phyloP scores from a whole-genome alignment of 2,888 invertebrate genomes.

The Plagodis dolabraria region DNA sequence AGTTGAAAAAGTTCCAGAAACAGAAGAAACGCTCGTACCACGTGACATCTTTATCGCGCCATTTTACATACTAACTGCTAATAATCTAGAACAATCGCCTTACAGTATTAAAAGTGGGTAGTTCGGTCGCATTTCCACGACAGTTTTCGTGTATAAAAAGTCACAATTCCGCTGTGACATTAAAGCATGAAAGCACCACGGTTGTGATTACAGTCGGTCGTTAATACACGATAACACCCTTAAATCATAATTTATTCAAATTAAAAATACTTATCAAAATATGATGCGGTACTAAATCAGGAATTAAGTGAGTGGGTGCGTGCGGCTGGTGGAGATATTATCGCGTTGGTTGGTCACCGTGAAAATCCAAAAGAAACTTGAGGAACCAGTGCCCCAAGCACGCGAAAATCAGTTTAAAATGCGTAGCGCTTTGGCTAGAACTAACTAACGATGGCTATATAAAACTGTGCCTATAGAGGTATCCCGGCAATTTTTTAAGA shows the following conservation, averaged over 20 bases:
- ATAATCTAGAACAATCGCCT: no score
- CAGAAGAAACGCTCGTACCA: conserved; percentile 51
- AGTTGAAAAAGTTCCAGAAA: conserved; percentile 47
- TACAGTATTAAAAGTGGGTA: no score
- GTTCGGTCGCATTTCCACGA: conserved; percentile 31
- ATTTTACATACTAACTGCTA: conserved; percentile 12
- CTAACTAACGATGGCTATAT: neutral
- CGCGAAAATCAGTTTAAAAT: conserved; percentile 76
- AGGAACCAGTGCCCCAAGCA: conserved; percentile 58
- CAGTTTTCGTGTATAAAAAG: conserved; percentile 44
- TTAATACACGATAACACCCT: conserved; percentile 75
- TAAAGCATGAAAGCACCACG: conserved; percentile 63
- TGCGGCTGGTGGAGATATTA: conserved; percentile 72
- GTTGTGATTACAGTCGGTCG: conserved; percentile 72
- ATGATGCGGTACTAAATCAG: conserved; percentile 84
- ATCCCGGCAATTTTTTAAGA: no score
- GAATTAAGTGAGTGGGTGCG: conserved; percentile 82
- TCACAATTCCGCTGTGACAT: conserved; percentile 42
- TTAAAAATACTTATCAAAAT: conserved; percentile 85
- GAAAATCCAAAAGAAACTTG: conserved; percentile 68
- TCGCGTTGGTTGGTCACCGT: conserved; percentile 73
- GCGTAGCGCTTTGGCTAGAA: conserved; percentile 34
- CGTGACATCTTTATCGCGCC: conserved; percentile 77
- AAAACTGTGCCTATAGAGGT: neutral
- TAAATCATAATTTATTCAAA: conserved; percentile 85